A percentile compares a stretch with the other conserved stretches of the same genome.
Conservation (phyloP, 2,888 invertebrate genomes). For the Apeira syringaria region DNA sequence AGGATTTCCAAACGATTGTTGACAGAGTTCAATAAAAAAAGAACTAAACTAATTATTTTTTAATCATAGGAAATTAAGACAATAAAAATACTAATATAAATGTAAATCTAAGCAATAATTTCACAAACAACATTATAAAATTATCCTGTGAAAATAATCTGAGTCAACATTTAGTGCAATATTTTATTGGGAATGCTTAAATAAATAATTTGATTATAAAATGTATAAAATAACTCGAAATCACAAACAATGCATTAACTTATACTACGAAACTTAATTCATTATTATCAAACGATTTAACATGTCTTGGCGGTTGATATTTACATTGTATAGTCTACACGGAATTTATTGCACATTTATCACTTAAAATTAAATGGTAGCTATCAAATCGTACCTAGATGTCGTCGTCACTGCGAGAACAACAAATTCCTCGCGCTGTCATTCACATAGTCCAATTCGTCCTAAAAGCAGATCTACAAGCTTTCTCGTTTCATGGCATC, state of each 20-base stretch:
- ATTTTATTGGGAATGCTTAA: slow-evolving; percentile 72
- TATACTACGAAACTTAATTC: slow-evolving; percentile 43
- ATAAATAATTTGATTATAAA: slow-evolving; percentile 69
- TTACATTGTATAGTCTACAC: slow-evolving; percentile 56
- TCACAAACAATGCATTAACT: slow-evolving; percentile 47
- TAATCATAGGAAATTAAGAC: slow-evolving; percentile 80
- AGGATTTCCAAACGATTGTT: too few relatives aligned
- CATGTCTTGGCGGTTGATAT: slow-evolving; percentile 50
- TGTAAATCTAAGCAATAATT: slow-evolving; percentile 64
- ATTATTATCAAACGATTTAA: slow-evolving; percentile 37
- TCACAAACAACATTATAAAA: slow-evolving; percentile 58
- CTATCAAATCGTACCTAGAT: slow-evolving; percentile 44
- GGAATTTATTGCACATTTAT: slow-evolving; percentile 77
- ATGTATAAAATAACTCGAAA: slow-evolving; percentile 50
- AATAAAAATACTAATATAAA: slow-evolving; percentile 72
- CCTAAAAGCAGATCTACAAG: slow-evolving; percentile 37
- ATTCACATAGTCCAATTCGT: slow-evolving; percentile 33
- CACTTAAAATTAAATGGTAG: slow-evolving; percentile 71
- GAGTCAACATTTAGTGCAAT: slow-evolving; percentile 52
- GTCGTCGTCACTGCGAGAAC: slow-evolving; percentile 33
- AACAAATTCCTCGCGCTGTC: slow-evolving; percentile 47
- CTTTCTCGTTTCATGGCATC: slow-evolving; percentile 7
- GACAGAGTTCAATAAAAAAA: slow-evolving; percentile 20
- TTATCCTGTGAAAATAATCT: slow-evolving; percentile 53
- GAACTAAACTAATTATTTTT: slow-evolving; percentile 53